Conservation (phyloP, 2,888 invertebrate genomes). For the Allolobophora icterica region DNA sequence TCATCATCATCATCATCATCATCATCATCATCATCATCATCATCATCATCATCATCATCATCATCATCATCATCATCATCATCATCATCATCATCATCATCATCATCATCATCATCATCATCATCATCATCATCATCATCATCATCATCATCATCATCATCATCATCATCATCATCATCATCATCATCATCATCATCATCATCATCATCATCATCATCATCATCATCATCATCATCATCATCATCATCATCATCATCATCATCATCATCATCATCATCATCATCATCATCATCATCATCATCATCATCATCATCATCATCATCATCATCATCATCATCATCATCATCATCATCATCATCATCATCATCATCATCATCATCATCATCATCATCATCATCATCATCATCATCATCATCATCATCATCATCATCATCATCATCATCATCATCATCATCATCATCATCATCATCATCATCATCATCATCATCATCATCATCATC, state of each 20-base stretch:
- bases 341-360: constrained; percentile 35
- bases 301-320: constrained; percentile 34
- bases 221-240: constrained; percentile 34
- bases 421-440: constrained; percentile 40
- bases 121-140: constrained; percentile 39
- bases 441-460: constrained; percentile 39
- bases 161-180: no score
- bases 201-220: no score
- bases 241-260: constrained; percentile 39
- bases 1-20: constrained; percentile 34
- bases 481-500: background rate
- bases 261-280: constrained; percentile 40
- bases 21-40: constrained; percentile 39
- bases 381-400: constrained; percentile 40
- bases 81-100: constrained; percentile 40
- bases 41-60: constrained; percentile 39
- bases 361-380: constrained; percentile 38
- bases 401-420: constrained; percentile 40
- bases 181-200: no score
- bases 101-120: constrained; percentile 40
- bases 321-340: constrained; percentile 31
- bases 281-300: constrained; percentile 38
- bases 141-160: constrained; percentile 21
- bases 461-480: constrained; percentile 39
- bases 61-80: constrained; percentile 40